Evolutionary conservation across 2,797 vertebrate species (phyloP), one percentile per base, ranked within the genome.

Genomic region (Esox lucius): DNA sequence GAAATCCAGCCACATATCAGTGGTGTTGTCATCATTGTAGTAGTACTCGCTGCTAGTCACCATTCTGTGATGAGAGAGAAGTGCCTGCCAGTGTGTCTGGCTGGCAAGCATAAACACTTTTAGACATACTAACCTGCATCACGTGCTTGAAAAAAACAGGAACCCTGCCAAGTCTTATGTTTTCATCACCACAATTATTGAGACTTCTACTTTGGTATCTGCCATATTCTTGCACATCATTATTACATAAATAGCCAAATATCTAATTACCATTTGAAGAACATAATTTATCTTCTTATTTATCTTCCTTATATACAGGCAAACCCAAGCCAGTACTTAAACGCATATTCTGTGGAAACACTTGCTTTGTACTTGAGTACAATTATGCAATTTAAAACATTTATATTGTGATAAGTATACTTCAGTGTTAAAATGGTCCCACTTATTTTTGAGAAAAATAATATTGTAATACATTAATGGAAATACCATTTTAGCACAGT

Each of bases 61-160:
- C 85, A 91, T 90, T 51, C 46, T 70, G 48, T 19, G 69, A 31
- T 70, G 24, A 53, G 28, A 19, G 48, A 11, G 1, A 70, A 28
- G 46, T 9, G 17, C 26, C 70, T 19, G 16, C 15, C 48, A 19
- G 48, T 26, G 48, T 53, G 69, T 9, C 26, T 31, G 48, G 26
- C 46, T 53, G 69, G 48, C 24, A n/a, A 19, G 19, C 48, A 46
- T 70, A 22, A 70, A 33, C 24, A 19, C 69, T 31, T 51, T 16
- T n/a, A 31, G 62, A 65, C 16, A 28, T 11, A 53, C 69, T 70
- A 16, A 11, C 8, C 2, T 68, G 62, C 28, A 46, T 70, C 68
- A 70, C 68, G 7, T 26, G 48, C 62, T 17, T 51, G 4, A 28
- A 53, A 70, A 33, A 48, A 48, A 70, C 69, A 70, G 26, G 17